Conservation (phyloP, 2,797 vertebrate genomes). For the Sebastes steindachneri region DNA sequence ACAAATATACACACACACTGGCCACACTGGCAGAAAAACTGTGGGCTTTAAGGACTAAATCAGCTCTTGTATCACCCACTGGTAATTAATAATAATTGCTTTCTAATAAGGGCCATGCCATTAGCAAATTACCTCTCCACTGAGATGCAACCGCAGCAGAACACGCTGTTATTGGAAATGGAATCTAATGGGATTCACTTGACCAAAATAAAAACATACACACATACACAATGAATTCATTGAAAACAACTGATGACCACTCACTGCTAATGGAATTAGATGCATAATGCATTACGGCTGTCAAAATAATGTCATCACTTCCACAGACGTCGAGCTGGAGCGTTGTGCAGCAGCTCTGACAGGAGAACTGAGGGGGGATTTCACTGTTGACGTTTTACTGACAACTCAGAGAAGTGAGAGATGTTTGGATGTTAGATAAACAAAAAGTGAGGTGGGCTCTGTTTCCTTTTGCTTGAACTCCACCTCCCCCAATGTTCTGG, state of each 20-base stretch:
- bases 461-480: slow-evolving; percentile 45
- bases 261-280: slow-evolving; percentile 64
- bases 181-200: slow-evolving; percentile 73
- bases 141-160: slow-evolving; percentile 69
- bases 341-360: slow-evolving; percentile 20
- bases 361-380: slow-evolving; percentile 1
- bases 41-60: slow-evolving; percentile 72
- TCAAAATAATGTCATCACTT: slow-evolving; percentile 60
- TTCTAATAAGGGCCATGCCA: slow-evolving; percentile 80
- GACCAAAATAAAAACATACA: slow-evolving; percentile 58
- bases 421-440: slow-evolving; percentile 43
- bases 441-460: slow-evolving; percentile 41
- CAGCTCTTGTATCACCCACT: slow-evolving; percentile 72
- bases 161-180: slow-evolving; percentile 66
- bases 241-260: slow-evolving; percentile 62
- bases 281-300: slow-evolving; percentile 47
- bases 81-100: slow-evolving; percentile 84
- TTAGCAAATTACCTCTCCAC: slow-evolving; percentile 80
- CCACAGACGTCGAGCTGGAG: slow-evolving; percentile 3
- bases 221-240: slow-evolving; percentile 25
- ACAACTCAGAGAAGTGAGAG: slow-evolving; percentile 22
- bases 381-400: slow-evolving; percentile 27
- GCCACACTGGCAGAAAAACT: slow-evolving; percentile 59
- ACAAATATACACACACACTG: slow-evolving; percentile 33
- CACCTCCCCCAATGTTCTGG: slow-evolving; percentile 27